Conservation (phyloP, 2,888 invertebrate genomes). For the Eubasilissa splendida region DNA sequence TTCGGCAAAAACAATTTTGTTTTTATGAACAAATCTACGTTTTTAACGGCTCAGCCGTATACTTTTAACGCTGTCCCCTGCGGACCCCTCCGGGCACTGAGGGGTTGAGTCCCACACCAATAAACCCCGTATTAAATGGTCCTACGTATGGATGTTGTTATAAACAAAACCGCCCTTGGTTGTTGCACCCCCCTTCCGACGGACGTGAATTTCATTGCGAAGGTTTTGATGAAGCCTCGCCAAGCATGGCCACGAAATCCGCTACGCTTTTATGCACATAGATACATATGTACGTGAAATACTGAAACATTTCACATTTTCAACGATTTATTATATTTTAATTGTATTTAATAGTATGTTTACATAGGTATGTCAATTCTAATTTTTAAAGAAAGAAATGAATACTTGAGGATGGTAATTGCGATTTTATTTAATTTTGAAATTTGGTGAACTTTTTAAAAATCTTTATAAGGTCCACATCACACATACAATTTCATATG, state of each 20-base stretch:
- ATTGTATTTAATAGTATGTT: too few species aligned
- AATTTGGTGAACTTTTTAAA: too few species aligned
- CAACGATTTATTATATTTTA: too few species aligned
- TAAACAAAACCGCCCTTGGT: slow-evolving; percentile 51
- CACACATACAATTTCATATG: too few species aligned
- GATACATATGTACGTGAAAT: not conserved
- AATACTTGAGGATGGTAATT: too few species aligned
- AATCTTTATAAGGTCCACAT: too few species aligned
- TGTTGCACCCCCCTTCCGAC: slow-evolving; percentile 21
- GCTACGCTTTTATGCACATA: slow-evolving; percentile 7
- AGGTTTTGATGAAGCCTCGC: slow-evolving; percentile 30
- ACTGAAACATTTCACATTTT: too few species aligned
- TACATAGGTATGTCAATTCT: too few species aligned
- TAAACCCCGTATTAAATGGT: slow-evolving; percentile 57
- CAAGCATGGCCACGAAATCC: not conserved
- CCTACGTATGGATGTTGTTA: slow-evolving; percentile 52
- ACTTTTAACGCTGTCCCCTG: slow-evolving; percentile 40
- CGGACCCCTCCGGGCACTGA: slow-evolving; percentile 1
- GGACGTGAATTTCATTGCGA: slow-evolving; percentile 30
- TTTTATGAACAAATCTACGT: slow-evolving; percentile 45
- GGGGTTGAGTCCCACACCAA: slow-evolving; percentile 47
- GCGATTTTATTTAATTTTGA: too few species aligned
- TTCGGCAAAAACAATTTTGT: slow-evolving; percentile 31
- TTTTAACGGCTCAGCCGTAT: slow-evolving; percentile 37
- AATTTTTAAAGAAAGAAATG: too few species aligned